These are phyloP conservation scores for Vanacampus margaritifer DNA, from an alignment of 2,113 vertebrate genomes.

Conservation along the genomic window DNA sequence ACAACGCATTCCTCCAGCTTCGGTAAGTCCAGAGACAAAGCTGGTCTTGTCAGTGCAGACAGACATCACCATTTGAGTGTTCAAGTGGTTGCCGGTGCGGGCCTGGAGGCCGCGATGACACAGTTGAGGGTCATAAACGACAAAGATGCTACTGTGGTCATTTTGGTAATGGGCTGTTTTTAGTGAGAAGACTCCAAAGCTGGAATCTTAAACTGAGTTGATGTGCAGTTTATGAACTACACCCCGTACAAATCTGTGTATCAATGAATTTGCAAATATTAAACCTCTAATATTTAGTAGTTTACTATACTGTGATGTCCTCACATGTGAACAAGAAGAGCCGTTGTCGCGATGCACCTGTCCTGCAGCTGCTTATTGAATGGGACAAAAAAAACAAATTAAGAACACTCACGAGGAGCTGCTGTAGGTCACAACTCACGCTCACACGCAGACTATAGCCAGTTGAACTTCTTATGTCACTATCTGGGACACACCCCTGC, in stretches of 20 bases:
- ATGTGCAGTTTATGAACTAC: conserved; percentile 14
- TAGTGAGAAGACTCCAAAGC: neutral
- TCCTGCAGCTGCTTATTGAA: no score
- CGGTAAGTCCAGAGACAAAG: conserved; percentile 34
- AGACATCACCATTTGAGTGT: conserved; percentile 24
- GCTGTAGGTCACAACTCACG: no score
- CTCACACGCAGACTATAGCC: no score
- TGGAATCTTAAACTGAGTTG: neutral
- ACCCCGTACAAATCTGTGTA: neutral
- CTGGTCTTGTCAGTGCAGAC: conserved; percentile 32
- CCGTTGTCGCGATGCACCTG: no score
- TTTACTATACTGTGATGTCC: no score
- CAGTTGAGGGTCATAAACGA: conserved; percentile 25
- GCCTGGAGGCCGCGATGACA: conserved; percentile 33
- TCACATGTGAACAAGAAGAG: no score
- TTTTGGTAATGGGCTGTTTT: conserved; percentile 2
- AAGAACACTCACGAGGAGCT: no score
- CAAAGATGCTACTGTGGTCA: conserved; percentile 12
- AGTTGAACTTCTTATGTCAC: no score
- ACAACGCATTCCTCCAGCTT: conserved; percentile 33
- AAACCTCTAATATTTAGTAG: no score
- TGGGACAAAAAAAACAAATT: no score
- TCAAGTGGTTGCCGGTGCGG: conserved; percentile 29
- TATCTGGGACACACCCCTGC: no score
- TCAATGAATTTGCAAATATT: no score